These are phyloP conservation scores for Conus canariensis DNA, from an alignment of 2,888 invertebrate species.

Conservation along the genomic window DNA sequence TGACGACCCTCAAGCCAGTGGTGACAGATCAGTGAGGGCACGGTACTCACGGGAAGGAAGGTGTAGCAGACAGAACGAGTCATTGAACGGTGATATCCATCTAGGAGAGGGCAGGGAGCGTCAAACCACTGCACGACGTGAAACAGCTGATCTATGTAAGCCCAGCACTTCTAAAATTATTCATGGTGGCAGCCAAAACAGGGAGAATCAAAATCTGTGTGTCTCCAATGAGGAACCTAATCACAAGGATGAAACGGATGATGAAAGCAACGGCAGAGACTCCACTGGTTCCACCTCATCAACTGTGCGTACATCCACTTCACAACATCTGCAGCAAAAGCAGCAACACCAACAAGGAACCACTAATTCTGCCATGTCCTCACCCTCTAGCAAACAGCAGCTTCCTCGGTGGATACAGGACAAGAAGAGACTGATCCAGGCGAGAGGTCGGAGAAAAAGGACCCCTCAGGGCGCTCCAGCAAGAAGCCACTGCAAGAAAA, in stretches of 20 bases:
- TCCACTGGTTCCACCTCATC: background rate
- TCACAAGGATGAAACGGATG: background rate
- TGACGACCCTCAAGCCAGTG: background rate
- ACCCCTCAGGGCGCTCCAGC: no score
- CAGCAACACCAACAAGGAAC: background rate
- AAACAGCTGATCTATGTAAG: no score
- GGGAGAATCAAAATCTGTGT: background rate
- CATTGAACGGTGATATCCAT: background rate
- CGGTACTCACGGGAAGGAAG: no score
- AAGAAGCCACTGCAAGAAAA: no score
- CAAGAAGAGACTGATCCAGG: background rate
- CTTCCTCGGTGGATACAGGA: slow-evolving; percentile 3
- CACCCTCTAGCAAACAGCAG: background rate
- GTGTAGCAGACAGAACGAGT: background rate
- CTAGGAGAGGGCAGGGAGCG: background rate
- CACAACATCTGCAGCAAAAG: background rate
- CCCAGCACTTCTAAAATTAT: no score
- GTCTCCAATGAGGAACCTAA: background rate
- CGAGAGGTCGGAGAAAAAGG: background rate
- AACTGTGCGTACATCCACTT: background rate
- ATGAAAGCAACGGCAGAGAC: background rate
- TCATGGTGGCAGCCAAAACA: no score
- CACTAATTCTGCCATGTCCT: background rate
- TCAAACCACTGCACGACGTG: no score
- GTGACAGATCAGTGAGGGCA: background rate